Evolutionary conservation across 2,797 vertebrate genomes (phyloP), one percentile per base, ranked within the genome.

Genomic region (Mormyrops attenuatus): DNA sequence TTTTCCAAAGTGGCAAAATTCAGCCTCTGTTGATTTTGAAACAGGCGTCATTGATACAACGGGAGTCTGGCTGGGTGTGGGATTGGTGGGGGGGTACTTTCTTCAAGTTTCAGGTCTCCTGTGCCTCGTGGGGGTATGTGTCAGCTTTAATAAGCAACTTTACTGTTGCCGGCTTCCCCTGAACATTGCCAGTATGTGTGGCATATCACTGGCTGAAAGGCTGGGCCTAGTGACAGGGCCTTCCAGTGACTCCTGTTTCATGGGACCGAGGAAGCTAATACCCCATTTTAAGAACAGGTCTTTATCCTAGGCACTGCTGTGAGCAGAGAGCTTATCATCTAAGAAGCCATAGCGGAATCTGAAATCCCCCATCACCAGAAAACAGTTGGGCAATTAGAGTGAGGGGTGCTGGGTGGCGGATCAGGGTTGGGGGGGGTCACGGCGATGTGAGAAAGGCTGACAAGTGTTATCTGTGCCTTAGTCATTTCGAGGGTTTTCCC

Each of bases 1-100:
- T 86, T 69, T 86, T 66, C 6, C 30, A 69, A 86, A 87, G 22
- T 5, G 11, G 44, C 6, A 63, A 89, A 89, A 89, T 26, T 85
- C 73, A 41, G 69, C 9, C 7, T n/a, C 44, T 85, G 30, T 84
- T 55, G 44, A 50, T 53, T 47, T 30, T 9, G 2, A 44, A 38
- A 73, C 5, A 73, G 38, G 17, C n/a, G 17, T 41, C 41, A 20
- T 88, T 50, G 38, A 20, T 73, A 34, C 17, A 8, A 13, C 15
- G 17, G 30, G 2, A 49, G 52, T 55, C 53, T 47, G 30, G 30
- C 30, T 52, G 66, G 6, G 41, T 30, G 52, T 0, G 22, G 26
- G 86, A 55, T 55, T 26, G 44, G 8, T 2, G 22, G 60, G 8
- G 4, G 55, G n/a, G n/a, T n/a, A 22, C n/a, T 17, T 52, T 87